phyloP scores from a whole-genome alignment of 2,113 vertebrate genomes.

The Chrysemys picta region DNA sequence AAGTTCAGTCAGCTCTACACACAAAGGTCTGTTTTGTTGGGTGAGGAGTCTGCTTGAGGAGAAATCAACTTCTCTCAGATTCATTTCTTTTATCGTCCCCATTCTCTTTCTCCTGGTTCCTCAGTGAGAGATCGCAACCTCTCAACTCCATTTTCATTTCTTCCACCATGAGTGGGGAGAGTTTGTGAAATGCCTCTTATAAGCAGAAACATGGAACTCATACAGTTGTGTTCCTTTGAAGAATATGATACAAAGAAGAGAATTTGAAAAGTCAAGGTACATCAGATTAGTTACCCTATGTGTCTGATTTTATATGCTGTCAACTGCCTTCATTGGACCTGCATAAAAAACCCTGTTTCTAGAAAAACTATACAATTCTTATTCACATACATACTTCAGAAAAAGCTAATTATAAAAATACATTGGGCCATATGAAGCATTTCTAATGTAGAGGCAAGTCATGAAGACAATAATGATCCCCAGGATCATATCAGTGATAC shows the following conservation, averaged over 20 bases:
- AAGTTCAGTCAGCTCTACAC: neutral
- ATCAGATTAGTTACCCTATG: conserved; percentile 56
- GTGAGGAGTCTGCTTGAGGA: neutral
- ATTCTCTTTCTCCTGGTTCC: neutral
- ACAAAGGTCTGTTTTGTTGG: neutral
- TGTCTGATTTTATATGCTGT: conserved; percentile 55
- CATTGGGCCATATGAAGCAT: neutral
- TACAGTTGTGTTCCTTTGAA: neutral
- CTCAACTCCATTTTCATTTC: neutral
- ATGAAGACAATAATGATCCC: neutral
- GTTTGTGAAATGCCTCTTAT: neutral
- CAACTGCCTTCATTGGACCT: conserved; percentile 30
- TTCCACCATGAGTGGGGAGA: neutral
- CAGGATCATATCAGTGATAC: neutral
- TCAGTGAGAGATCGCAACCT: neutral
- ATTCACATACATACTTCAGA: neutral
- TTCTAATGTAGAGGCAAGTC: neutral
- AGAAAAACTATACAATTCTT: rapidly evolving
- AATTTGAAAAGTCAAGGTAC: conserved; percentile 4
- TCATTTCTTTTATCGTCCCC: neutral
- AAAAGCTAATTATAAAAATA: neutral
- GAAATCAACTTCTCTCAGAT: neutral
- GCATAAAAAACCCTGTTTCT: conserved; percentile 13
- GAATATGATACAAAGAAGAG: neutral
- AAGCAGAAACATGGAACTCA: neutral